Base-by-base conservation (phyloP, 2,113 vertebrate species). In the Hyperoodon ampullatus region DNA sequence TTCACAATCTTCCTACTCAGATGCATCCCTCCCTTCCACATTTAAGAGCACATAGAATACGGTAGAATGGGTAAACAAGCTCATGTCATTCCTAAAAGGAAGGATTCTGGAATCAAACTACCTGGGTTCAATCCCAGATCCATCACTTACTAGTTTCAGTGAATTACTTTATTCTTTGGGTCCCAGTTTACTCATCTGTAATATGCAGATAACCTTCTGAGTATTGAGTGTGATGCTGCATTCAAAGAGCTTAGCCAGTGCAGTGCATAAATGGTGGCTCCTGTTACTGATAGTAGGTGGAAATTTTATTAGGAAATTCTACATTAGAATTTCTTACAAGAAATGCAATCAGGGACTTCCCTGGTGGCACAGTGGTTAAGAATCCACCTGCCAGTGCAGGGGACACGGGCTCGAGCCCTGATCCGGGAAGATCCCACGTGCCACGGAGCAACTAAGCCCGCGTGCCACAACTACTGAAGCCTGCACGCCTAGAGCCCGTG, bases 161-260 rank as follows among this genome's bases (percentile, higher is more conserved):
- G 24, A 92, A 84, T 39, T 83, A 18, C n/a, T 95, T 95, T 83
- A 96, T 71, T 86, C 44, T 68, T 53, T 8, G 9, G 33, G 18
- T 12, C 13, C 4, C n/a, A 42, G 47, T 92, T 83, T 88, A 95
- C 72, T 89, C 18, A 83, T 89, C 35, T 88, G 14, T 74, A 92
- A 88, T 33, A 33, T 15, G 35, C 28, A 19, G 30, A 82, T 72
- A n/a, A 50, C 42, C 96, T 94, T 39, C 60, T 24, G 42, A 81
- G 33, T 30, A 70, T 33, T 81, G 61, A 94, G 63, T 39, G 23
- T 88, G 70, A 80, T 21, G 10, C 13, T 55, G 19, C 2, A 75
- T 81, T 84, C 55, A 88, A 93, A 97, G 81, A 95, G n/a, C 58
- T 90, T 70, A 58, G 61, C 61, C 47, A 72, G 21, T 9, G 8